A percentile compares a stretch with the other conserved stretches of the same genome.
phyloP scores from a whole-genome alignment of 1,140 invertebrate genomes.

The Diachasma alloeum region DNA sequence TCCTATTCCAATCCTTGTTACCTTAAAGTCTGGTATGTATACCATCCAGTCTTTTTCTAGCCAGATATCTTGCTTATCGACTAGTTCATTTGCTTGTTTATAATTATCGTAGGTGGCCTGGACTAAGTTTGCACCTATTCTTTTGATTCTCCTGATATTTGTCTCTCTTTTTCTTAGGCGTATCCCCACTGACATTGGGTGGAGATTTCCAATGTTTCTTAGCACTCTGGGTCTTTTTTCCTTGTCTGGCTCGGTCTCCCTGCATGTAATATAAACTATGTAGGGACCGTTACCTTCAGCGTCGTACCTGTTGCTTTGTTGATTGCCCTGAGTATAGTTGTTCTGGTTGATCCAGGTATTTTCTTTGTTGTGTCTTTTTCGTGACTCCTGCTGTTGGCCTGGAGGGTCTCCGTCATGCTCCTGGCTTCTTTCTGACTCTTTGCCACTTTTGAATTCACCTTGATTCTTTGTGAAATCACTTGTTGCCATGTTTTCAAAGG shows the following conservation, averaged over 20 bases:
- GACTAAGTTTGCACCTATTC: constrained; percentile 2
- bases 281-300: not conserved
- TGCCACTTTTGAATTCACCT: not conserved
- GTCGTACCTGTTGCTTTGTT: not conserved
- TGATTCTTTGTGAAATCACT: not conserved
- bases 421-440: not conserved
- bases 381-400: too few species aligned
- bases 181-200: constrained; percentile 10
- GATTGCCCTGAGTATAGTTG: too few species aligned
- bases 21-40: constrained; percentile 11
- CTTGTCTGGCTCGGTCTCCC: not conserved
- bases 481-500: too few species aligned
- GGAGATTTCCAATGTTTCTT: not conserved
- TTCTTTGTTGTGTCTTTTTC: too few species aligned
- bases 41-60: not conserved
- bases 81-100: constrained; percentile 2
- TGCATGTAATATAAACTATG: not conserved
- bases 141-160: constrained; percentile 6
- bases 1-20: not conserved
- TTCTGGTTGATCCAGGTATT: too few species aligned
- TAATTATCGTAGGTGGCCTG: not conserved
- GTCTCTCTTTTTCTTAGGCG: not conserved
- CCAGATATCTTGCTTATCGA: not conserved
- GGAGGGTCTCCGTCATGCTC: too few species aligned
- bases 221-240: not conserved